Percentiles rank a stretch among this genome's conserved stretches.
phyloP scores from a whole-genome alignment of 2,797 vertebrate genomes.

The Lithobates sylvaticus region DNA sequence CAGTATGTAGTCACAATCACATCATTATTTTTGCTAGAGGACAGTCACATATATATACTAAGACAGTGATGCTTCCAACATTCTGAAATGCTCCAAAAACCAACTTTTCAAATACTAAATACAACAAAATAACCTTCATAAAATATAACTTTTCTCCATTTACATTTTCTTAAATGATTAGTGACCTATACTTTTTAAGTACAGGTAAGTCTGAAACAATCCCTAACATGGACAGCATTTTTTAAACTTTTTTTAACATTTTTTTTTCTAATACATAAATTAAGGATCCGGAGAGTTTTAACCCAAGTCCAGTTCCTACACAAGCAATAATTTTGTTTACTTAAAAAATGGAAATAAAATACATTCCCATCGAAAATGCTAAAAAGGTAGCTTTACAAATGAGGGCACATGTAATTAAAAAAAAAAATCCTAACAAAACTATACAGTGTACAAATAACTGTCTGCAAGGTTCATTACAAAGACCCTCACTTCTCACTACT shows the following conservation, averaged over 20 bases:
- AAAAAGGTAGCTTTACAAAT: constrained; percentile 92
- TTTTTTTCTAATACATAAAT: constrained; percentile 84
- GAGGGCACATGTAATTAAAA: constrained; percentile 86
- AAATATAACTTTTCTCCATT: constrained; percentile 93
- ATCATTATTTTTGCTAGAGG: constrained; percentile 86
- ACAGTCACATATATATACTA: constrained; percentile 91
- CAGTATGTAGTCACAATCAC: constrained; percentile 81
- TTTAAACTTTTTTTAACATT: constrained; percentile 61
- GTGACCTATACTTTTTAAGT: constrained; percentile 85
- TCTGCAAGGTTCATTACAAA: constrained; percentile 90
- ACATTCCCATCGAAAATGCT: constrained; percentile 86
- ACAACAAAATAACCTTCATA: constrained; percentile 97
- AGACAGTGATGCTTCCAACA: constrained; percentile 91
- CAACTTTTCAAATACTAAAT: constrained; percentile 92
- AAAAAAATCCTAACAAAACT: constrained; percentile 86
- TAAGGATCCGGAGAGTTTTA: constrained; percentile 94
- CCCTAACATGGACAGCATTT: constrained; percentile 85
- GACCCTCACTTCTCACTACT: constrained; percentile 84
- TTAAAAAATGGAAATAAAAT: constrained; percentile 87
- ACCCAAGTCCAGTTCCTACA: constrained; percentile 92
- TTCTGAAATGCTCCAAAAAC: constrained; percentile 92
- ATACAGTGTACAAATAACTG: constrained; percentile 99
- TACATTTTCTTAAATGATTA: constrained; percentile 89
- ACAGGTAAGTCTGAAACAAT: constrained; percentile 83
- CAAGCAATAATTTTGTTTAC: constrained; percentile 85